Percentiles rank a stretch among this genome's conserved stretches.
Conservation (phyloP, 2,888 invertebrate genomes). For the Drosophila imparisetae region DNA sequence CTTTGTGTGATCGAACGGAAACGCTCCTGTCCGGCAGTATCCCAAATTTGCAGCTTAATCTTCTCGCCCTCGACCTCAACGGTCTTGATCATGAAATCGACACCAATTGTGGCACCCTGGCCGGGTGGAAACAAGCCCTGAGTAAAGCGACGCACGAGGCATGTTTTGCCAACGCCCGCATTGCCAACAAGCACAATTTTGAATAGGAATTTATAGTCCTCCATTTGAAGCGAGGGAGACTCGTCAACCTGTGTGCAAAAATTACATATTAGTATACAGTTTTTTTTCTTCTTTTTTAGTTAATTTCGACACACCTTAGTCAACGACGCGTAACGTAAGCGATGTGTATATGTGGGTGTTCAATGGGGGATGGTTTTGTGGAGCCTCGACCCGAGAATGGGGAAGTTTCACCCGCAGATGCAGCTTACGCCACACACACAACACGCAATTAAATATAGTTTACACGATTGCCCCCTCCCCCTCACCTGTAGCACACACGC, state of each 20-base stretch:
- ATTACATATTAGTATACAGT: slow-evolving; percentile 31
- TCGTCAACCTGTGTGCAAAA: slow-evolving; percentile 4
- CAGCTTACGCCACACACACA: slow-evolving; percentile 39
- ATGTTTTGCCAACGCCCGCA: slow-evolving; percentile 99
- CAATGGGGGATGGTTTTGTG: slow-evolving; percentile 45
- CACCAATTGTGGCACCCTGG: slow-evolving; percentile 99
- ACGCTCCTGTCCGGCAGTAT: slow-evolving; percentile 98
- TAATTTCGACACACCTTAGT: slow-evolving; percentile 66
- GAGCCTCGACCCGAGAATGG: neutral
- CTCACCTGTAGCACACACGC: slow-evolving; percentile 67
- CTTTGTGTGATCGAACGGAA: slow-evolving; percentile 99
- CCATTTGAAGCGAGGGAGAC: slow-evolving; percentile 87
- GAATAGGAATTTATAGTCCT: slow-evolving; percentile 99
- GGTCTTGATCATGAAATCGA: slow-evolving; percentile 99
- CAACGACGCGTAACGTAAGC: slow-evolving; percentile 69
- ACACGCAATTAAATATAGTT: slow-evolving; percentile 14
- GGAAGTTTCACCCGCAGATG: slow-evolving; percentile 38
- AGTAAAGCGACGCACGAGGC: slow-evolving; percentile 97
- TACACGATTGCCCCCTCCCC: slow-evolving; percentile 31
- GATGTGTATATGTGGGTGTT: neutral
- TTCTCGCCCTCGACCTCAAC: slow-evolving; percentile 98
- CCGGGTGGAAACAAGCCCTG: slow-evolving; percentile 99
- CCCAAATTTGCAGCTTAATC: slow-evolving; percentile 99
- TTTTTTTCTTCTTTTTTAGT: slow-evolving; percentile 6
- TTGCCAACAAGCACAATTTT: slow-evolving; percentile 99